Conservation (phyloP, 2,888 invertebrate genomes). For the Rhyacophila evoluta region DNA sequence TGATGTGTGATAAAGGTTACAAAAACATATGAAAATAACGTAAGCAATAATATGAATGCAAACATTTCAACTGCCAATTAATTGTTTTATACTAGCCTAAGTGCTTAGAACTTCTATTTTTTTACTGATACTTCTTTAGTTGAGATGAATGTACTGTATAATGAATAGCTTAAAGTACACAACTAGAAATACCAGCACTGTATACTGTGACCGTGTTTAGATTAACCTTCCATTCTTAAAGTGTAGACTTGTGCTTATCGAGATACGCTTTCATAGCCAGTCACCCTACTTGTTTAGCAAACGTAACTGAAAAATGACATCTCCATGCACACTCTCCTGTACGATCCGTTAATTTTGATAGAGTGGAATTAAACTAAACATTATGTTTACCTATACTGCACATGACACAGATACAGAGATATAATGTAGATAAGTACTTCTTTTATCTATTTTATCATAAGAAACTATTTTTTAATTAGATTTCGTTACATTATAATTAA, state of each 20-base stretch:
- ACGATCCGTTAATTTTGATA: too few species aligned
- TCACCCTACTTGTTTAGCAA: too few species aligned
- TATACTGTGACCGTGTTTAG: not conserved
- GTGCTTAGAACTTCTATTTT: slow-evolving; percentile 18
- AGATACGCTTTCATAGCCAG: not conserved
- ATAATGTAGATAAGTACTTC: not conserved
- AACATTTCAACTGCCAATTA: not conserved
- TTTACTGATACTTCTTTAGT: not conserved
- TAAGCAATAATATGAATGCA: slow-evolving; percentile 7
- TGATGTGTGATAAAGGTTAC: not conserved
- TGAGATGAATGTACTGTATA: not conserved
- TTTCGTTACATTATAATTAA: not conserved
- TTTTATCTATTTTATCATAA: not conserved
- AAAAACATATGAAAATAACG: not conserved
- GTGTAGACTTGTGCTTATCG: not conserved
- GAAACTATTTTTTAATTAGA: too few species aligned
- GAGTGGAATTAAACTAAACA: too few species aligned
- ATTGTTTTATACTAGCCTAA: slow-evolving; percentile 2
- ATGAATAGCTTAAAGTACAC: not conserved
- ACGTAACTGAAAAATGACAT: too few species aligned
- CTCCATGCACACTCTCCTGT: too few species aligned
- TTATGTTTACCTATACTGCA: too few species aligned
- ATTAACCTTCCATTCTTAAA: not conserved
- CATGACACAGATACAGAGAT: too few species aligned
- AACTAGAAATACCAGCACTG: not conserved